phyloP scores from a whole-genome alignment of 1,140 invertebrate species.

The Cotesia chilonis region DNA sequence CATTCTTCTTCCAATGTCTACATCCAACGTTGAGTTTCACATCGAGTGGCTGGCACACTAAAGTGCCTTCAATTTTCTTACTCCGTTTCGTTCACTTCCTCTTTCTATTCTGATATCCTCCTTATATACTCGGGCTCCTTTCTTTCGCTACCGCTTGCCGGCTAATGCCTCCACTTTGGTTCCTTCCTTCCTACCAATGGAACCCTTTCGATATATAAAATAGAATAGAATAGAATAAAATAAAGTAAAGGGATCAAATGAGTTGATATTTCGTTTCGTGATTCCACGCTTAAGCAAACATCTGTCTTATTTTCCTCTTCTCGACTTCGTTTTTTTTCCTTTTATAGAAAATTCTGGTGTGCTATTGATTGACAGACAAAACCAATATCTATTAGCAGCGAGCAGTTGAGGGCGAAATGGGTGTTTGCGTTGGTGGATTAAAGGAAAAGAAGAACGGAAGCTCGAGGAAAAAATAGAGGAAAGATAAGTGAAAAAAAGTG shows the following conservation, averaged over 20 bases:
- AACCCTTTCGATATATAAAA: not conserved
- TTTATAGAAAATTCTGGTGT: not conserved
- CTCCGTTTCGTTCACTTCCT: constrained; percentile 31
- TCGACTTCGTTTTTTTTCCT: no score
- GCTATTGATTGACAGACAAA: constrained; percentile 37
- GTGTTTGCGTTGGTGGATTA: constrained; percentile 20
- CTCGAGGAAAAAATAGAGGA: constrained; percentile 23
- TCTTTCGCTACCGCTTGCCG: not conserved
- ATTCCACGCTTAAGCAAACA: constrained; percentile 16
- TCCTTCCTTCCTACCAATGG: constrained; percentile 16
- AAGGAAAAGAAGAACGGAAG: not conserved
- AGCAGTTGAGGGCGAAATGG: constrained; percentile 43
- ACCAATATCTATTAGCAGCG: constrained; percentile 48
- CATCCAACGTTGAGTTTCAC: constrained; percentile 46
- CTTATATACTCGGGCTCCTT: no score
- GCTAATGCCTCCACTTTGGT: constrained; percentile 14
- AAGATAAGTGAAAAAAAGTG: no score
- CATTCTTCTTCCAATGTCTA: constrained; percentile 51
- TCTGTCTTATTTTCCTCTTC: not conserved
- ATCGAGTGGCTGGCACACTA: constrained; percentile 47
- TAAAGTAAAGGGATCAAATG: not conserved
- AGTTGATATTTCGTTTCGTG: constrained; percentile 7
- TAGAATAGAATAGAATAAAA: not conserved
- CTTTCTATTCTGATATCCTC: not conserved
- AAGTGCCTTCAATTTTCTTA: constrained; percentile 43